Percentiles rank a stretch among this genome's conserved stretches.
Evolutionary conservation across 2,113 vertebrate species (phyloP).

Genomic region (Paratilapia polleni): DNA sequence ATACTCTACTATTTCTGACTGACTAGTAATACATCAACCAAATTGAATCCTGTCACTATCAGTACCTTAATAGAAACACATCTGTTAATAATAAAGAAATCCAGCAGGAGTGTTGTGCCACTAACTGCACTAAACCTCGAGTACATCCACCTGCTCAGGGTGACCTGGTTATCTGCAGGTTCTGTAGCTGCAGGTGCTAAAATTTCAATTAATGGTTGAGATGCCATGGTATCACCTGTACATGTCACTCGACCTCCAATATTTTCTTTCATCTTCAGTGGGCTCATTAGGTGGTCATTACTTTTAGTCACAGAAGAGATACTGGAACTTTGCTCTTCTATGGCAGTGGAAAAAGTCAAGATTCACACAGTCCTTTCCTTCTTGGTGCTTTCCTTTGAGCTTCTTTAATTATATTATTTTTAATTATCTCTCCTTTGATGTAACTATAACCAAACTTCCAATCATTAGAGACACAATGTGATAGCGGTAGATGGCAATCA

Average conservation of each 20-base stretch:
- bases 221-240: background rate
- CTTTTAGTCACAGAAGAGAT: background rate
- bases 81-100: background rate
- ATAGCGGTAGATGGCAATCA: background rate
- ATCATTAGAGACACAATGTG: background rate
- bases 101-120: background rate
- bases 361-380: background rate
- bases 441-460: background rate
- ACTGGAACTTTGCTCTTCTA: background rate
- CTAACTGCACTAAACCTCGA: background rate
- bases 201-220: slow-evolving; percentile 23
- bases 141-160: background rate
- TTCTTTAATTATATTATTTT: no score
- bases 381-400: background rate
- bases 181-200: background rate
- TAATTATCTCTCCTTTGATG: background rate
- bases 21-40: background rate
- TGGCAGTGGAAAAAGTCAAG: background rate
- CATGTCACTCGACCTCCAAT: background rate
- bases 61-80: background rate
- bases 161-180: background rate
- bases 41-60: background rate
- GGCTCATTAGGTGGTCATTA: background rate
- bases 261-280: background rate
- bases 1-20: background rate